Base-by-base conservation (phyloP, 2,113 vertebrate species). In the Syrrhaptes paradoxus region DNA sequence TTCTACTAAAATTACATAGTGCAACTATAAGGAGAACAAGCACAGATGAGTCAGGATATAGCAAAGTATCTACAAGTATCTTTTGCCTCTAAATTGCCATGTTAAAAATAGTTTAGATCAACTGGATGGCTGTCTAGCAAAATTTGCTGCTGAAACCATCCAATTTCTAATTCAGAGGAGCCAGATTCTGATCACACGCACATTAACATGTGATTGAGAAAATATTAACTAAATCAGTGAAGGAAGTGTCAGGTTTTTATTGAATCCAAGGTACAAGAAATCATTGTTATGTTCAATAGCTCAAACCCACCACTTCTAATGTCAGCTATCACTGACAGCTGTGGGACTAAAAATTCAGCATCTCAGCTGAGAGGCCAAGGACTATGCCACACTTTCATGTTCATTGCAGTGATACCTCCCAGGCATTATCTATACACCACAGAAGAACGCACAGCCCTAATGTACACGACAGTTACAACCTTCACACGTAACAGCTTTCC, bases 391-490 rank as follows among this genome's bases (percentile, higher is more conserved):
- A 38, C 15, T 79, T 63, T 2, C 10, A 29, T 3, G 38, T 11
- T 66, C 31, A 32, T 6, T 18, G 9, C 31, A 89, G 55, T 8
- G 15, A 41, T 7, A 62, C 2, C 18, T 66, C 17, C 34, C 72
- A 28, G 7, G 46, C 5, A 2, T 41, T 45, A 58, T 1, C 65
- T 36, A 5, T 6, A 29, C 26, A 57, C 51, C 25, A 34, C 3
- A 38, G 45, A 45, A 51, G 17, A 36, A 58, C 9, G 10, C 65
- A 36, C 19, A 67, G 59, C 54, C 29, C 38, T 34, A 28, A 9
- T 1, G 5, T 17, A 17, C 28, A 22, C 29, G 59, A 13, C 0
- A 54, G 24, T 32, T 65, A 49, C 0, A 1, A 8, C 28, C 13
- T 49, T 38, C 36, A 31, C 68, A 25, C 19, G 22, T 15, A 80